Percentiles rank a stretch among this genome's conserved stretches.
Conservation (phyloP, 2,888 invertebrate species). For the Folsomia manolachei region DNA sequence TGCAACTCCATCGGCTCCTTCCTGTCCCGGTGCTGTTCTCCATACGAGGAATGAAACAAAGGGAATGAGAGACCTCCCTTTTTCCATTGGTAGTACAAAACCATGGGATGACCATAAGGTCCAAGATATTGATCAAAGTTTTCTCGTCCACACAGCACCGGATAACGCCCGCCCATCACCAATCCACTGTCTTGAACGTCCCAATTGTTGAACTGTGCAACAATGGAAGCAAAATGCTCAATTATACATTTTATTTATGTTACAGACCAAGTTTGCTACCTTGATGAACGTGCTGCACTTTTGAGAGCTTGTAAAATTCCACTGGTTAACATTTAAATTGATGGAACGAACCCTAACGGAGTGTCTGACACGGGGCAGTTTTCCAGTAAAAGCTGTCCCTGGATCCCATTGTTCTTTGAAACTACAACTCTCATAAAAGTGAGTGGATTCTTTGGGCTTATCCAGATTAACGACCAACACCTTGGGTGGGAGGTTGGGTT, state of each 20-base stretch:
- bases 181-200: conserved; percentile 24
- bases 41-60: conserved; percentile 36
- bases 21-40: conserved; percentile 22
- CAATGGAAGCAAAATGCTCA: neutral
- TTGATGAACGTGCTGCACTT: conserved; percentile 36
- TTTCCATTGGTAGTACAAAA: conserved; percentile 39
- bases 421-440: conserved; percentile 17
- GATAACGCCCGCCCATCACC: conserved; percentile 29
- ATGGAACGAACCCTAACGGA: conserved; percentile 34
- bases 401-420: conserved; percentile 15
- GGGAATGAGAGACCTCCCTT: conserved; percentile 37
- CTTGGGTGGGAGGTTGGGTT: conserved; percentile 8
- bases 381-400: neutral
- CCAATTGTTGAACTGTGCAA: conserved; percentile 33
- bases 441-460: conserved; percentile 12
- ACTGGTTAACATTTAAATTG: conserved; percentile 31
- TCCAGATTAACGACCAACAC: conserved; percentile 10
- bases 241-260: no score
- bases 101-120: conserved; percentile 34
- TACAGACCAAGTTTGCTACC: conserved; percentile 12
- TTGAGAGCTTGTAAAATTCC: conserved; percentile 36
- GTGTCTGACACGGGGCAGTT: neutral
- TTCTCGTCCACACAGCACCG: conserved; percentile 36
- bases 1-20: conserved; percentile 28
- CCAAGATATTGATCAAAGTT: conserved; percentile 37